Evolutionary conservation across 2,797 vertebrate species (phyloP).

Genomic region (Muscicapa striata): DNA sequence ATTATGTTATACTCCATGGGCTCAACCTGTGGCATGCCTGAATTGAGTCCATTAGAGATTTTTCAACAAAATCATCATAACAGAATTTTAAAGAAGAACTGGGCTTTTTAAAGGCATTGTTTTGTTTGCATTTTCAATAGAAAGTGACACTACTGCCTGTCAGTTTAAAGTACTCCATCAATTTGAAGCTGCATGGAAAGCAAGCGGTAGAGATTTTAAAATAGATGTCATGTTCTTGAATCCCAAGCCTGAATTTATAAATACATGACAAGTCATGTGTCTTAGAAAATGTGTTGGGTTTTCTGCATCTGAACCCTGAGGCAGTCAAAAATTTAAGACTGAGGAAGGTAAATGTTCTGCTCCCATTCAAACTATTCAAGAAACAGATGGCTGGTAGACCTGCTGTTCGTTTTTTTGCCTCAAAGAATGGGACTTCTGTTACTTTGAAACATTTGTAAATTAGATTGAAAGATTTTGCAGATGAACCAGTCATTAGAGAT

Average conservation of each 20-base stretch:
- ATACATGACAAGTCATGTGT: neutral
- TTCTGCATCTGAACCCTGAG: neutral
- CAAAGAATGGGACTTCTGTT: constrained; percentile 36
- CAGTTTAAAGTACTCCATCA: neutral
- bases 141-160: neutral
- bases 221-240: accelerated
- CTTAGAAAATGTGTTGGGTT: neutral
- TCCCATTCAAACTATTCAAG: neutral
- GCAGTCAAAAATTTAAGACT: neutral
- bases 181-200: neutral
- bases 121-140: neutral
- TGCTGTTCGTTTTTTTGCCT: constrained; percentile 34
- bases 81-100: neutral
- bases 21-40: neutral
- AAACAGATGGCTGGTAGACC: constrained; percentile 6
- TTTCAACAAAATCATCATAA: neutral
- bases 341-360: neutral
- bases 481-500: constrained; percentile 46
- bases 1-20: neutral
- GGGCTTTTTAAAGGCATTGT: neutral
- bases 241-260: neutral
- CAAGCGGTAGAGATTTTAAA: neutral
- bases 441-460: constrained; percentile 46
- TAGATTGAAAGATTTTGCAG: constrained; percentile 45
- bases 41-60: neutral